Conservation (phyloP, 2,113 vertebrate species). For the Phasianus colchicus region DNA sequence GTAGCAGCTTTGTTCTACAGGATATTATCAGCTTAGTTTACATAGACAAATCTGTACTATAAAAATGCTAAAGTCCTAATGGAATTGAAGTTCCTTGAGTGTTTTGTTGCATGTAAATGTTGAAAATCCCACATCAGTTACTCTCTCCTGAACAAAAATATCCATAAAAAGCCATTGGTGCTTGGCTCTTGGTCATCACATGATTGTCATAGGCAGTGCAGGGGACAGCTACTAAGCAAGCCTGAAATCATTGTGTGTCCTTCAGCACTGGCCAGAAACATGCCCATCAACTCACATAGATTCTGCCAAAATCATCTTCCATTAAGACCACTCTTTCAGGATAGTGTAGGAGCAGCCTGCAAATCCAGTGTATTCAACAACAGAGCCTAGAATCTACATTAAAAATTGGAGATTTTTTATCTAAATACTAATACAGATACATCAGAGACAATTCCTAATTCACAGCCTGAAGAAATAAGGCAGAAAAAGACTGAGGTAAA, state of each 20-base stretch:
- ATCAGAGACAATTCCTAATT: not conserved
- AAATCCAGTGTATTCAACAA: not conserved
- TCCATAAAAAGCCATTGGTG: not conserved
- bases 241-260: not conserved
- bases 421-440: not conserved
- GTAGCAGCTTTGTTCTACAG: not conserved
- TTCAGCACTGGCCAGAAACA: not conserved
- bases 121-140: not conserved
- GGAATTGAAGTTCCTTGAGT: not conserved
- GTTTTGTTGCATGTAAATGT: not conserved
- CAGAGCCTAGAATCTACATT: not conserved
- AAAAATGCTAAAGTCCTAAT: not conserved
- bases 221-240: not conserved
- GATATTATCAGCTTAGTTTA: not conserved
- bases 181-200: not conserved
- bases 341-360: not conserved
- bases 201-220: not conserved
- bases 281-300: not conserved
- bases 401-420: slow-evolving; percentile 1
- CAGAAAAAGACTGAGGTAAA: not conserved
- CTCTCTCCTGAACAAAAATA: not conserved
- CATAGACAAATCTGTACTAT: not conserved
- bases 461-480: not conserved
- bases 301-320: slow-evolving; percentile 17
- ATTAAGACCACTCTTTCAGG: not conserved